phyloP scores from a whole-genome alignment of 2,113 vertebrate species.

The Mola mola region DNA sequence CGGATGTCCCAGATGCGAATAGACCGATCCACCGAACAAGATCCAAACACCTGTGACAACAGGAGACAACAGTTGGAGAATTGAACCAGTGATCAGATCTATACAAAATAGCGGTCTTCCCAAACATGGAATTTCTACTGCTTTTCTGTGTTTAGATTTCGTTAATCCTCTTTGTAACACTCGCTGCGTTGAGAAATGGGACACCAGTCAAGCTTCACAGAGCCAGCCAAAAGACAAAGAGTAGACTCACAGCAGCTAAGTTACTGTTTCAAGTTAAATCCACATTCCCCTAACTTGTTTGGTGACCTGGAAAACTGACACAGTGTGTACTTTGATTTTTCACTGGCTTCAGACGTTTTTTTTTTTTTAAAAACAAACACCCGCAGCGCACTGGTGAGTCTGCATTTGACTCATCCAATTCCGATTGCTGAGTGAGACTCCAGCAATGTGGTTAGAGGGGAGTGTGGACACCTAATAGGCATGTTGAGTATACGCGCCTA shows the following conservation, averaged over 20 bases:
- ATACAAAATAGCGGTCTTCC: background rate
- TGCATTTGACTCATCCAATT: background rate
- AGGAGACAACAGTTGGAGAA: background rate
- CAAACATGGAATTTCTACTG: background rate
- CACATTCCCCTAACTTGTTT: constrained; percentile 32
- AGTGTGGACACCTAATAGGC: background rate
- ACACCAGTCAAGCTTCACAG: too few relatives aligned
- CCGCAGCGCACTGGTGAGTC: background rate
- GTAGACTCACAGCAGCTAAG: too few relatives aligned
- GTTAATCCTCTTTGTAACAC: too few relatives aligned
- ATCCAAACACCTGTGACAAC: constrained; percentile 88
- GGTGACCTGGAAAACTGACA: background rate
- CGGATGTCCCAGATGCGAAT: constrained; percentile 90
- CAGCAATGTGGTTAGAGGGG: background rate
- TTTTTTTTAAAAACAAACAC: background rate
- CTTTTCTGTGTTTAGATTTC: background rate
- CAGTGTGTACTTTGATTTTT: background rate
- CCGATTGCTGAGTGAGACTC: background rate
- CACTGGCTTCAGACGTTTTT: background rate
- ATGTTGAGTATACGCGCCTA: constrained; percentile 1
- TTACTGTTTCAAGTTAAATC: background rate
- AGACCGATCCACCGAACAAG: constrained; percentile 89
- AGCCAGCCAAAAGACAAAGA: too few relatives aligned
- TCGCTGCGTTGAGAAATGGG: too few relatives aligned
- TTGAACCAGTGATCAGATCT: background rate